A percentile compares a stretch with the other conserved stretches of the same genome.
phyloP scores from a whole-genome alignment of 2,888 invertebrate genomes.

The Hydropsyche betteni region DNA sequence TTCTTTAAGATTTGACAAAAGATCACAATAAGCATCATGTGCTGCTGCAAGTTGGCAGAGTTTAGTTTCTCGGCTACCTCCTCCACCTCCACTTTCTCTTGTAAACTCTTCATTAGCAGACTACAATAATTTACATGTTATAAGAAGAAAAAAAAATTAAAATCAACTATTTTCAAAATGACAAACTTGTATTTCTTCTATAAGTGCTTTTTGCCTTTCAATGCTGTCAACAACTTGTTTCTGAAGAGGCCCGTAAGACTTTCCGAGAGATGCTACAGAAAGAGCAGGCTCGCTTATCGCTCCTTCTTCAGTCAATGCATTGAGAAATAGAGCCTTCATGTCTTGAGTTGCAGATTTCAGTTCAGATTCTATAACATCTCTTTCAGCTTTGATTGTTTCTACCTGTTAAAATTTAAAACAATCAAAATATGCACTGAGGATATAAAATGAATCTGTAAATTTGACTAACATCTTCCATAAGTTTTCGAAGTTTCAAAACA shows the following conservation, averaged over 20 bases:
- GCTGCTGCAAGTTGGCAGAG: slow-evolving; percentile 89
- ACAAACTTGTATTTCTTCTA: slow-evolving; percentile 72
- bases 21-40: slow-evolving; percentile 90
- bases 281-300: slow-evolving; percentile 80
- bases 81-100: slow-evolving; percentile 71
- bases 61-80: slow-evolving; percentile 76
- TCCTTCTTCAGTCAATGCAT: slow-evolving; percentile 79
- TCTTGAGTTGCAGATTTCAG: slow-evolving; percentile 81
- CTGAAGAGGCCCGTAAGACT: slow-evolving; percentile 79
- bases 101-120: slow-evolving; percentile 68
- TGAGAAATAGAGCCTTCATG: slow-evolving; percentile 83
- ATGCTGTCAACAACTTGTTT: slow-evolving; percentile 80
- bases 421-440: slow-evolving; percentile 46
- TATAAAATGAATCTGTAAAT: background rate
- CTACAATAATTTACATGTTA: slow-evolving; percentile 55
- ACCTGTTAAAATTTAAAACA: slow-evolving; percentile 64
- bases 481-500: slow-evolving; percentile 72
- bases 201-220: slow-evolving; percentile 74
- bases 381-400: slow-evolving; percentile 85
- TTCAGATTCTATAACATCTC: slow-evolving; percentile 89
- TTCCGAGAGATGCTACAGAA: slow-evolving; percentile 76
- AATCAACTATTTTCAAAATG: background rate
- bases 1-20: slow-evolving; percentile 91
- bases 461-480: slow-evolving; percentile 77
- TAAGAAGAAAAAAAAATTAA: slow-evolving; percentile 1